Conservation (phyloP, 2,888 invertebrate genomes). For the Cenopis cana region DNA sequence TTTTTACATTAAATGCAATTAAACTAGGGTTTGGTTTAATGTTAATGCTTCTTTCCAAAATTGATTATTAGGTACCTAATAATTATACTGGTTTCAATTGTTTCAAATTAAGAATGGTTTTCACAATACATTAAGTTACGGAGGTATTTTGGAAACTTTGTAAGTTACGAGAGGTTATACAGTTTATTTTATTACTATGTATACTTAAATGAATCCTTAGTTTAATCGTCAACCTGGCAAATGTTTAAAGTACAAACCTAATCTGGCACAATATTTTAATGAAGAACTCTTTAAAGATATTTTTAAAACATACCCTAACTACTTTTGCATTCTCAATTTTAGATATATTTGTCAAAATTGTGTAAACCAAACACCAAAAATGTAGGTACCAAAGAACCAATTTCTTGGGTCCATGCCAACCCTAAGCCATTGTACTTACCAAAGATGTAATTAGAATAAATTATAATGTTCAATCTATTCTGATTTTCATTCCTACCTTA, state of each 20-base stretch:
- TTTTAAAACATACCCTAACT: slow-evolving; percentile 20
- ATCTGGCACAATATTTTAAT: slow-evolving; percentile 7
- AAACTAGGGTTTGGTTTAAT: background rate
- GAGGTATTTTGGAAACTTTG: background rate
- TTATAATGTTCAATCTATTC: slow-evolving; percentile 60
- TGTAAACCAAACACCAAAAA: slow-evolving; percentile 46
- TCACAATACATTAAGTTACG: background rate
- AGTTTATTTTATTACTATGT: background rate
- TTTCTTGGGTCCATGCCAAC: slow-evolving; percentile 66
- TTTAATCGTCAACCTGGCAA: background rate
- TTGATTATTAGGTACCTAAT: background rate
- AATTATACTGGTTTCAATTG: background rate
- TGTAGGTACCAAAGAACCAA: slow-evolving; percentile 74
- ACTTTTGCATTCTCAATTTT: slow-evolving; percentile 33
- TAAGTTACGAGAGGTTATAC: background rate
- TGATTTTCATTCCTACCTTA: slow-evolving; percentile 49
- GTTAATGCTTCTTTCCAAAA: background rate
- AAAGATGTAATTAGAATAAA: slow-evolving; percentile 77
- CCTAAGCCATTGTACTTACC: slow-evolving; percentile 81
- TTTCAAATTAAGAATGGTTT: background rate
- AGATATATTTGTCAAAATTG: slow-evolving; percentile 17
- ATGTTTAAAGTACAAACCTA: slow-evolving; percentile 14
- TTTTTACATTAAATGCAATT: background rate
- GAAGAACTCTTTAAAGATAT: slow-evolving; percentile 12
- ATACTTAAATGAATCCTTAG: background rate